A percentile compares a stretch with the other conserved stretches of the same genome.
Conservation (phyloP, 1,140 invertebrate species). For the Mactra quadrangularis region DNA sequence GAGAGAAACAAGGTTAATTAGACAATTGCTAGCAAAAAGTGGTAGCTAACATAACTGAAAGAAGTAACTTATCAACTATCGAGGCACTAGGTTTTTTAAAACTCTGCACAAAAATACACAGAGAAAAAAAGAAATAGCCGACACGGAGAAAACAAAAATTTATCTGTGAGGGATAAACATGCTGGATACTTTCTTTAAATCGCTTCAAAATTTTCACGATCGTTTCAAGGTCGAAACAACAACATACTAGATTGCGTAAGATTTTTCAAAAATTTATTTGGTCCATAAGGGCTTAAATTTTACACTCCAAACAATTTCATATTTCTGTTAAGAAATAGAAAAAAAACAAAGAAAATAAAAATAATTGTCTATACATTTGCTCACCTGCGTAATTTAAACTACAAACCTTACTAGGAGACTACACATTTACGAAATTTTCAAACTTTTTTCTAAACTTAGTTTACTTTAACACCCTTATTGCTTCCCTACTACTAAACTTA, state of each 20-base stretch:
- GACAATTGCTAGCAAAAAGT: slow-evolving; percentile 57
- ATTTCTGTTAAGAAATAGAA: not conserved
- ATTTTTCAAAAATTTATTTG: slow-evolving; percentile 28
- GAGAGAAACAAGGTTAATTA: slow-evolving; percentile 20
- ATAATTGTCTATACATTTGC: slow-evolving; percentile 8
- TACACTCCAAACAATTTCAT: not conserved
- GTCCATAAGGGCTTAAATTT: slow-evolving; percentile 5
- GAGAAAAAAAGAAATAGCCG: no score
- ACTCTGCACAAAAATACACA: no score
- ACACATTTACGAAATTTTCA: not conserved
- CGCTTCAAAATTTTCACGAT: not conserved
- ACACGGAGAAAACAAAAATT: not conserved
- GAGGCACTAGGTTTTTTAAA: no score
- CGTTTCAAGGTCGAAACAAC: slow-evolving; percentile 8
- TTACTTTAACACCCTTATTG: not conserved
- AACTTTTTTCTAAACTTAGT: not conserved
- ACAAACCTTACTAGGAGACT: slow-evolving; percentile 29
- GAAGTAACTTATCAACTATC: not conserved
- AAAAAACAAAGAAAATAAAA: slow-evolving; percentile 10
- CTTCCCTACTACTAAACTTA: no score
- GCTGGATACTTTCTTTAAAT: not conserved
- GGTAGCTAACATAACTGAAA: slow-evolving; percentile 40
- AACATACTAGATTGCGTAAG: not conserved
- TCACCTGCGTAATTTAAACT: slow-evolving; percentile 23
- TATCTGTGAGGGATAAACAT: slow-evolving; percentile 21